Evolutionary conservation across 2,113 vertebrate species (phyloP).

Genomic region (Lonchura striata): DNA sequence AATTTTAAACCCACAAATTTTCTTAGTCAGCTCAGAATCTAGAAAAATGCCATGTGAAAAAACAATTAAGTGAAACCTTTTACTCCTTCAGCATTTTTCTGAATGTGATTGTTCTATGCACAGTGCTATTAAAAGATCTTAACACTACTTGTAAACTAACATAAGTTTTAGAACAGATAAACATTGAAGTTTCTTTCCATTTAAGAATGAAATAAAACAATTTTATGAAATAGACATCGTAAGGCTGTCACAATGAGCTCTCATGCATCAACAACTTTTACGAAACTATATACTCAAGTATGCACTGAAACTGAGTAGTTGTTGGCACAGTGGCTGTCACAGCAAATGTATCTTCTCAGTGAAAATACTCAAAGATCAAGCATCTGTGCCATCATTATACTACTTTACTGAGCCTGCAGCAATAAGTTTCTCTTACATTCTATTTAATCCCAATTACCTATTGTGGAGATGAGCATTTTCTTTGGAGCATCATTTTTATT

Average conservation of each 20-base stretch:
- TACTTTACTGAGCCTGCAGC: not conserved
- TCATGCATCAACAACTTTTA: conserved; percentile 16
- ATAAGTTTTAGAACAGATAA: not conserved
- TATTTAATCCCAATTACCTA: not conserved
- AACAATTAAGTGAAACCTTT: not conserved
- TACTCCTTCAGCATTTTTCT: not conserved
- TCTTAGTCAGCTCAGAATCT: not conserved
- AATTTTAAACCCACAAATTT: not conserved
- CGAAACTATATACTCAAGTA: not conserved
- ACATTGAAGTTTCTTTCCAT: not conserved
- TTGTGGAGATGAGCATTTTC: not conserved
- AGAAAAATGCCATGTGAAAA: not conserved
- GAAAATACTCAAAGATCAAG: not conserved
- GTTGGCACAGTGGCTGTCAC: not conserved
- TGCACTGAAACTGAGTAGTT: not conserved
- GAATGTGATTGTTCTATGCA: not conserved
- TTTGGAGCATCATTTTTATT: not conserved
- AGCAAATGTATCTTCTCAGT: not conserved
- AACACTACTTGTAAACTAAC: not conserved
- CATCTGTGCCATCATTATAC: not conserved
- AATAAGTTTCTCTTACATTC: not conserved
- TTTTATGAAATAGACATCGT: not conserved
- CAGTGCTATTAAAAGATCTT: not conserved
- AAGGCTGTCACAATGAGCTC: not conserved
- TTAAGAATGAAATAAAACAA: not conserved